A percentile compares a stretch with the other conserved stretches of the same genome.
These are phyloP conservation scores for Ptychoptera contaminata DNA, from an alignment of 2,888 invertebrate species.

Conservation along the genomic window DNA sequence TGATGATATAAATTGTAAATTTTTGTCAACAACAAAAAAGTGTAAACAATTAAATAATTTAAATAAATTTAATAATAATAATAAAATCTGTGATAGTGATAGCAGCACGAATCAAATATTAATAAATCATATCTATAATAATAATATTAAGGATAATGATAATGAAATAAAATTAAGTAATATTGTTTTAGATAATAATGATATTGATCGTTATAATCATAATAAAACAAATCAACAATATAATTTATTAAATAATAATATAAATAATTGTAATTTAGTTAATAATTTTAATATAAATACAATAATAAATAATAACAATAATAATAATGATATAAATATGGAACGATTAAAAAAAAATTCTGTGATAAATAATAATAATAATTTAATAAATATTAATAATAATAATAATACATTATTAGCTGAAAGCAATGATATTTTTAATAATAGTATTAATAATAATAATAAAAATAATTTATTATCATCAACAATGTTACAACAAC, in stretches of 20 bases:
- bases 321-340: constrained; percentile 1
- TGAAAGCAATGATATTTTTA: not conserved
- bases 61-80: not conserved
- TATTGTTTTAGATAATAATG: not conserved
- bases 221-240: not conserved
- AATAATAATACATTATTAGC: not conserved
- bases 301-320: not conserved
- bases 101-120: not conserved
- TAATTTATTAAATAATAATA: not conserved
- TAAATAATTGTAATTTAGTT: not conserved
- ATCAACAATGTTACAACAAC: constrained; percentile 1
- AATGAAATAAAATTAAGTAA: constrained; percentile 1
- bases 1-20: too few relatives aligned
- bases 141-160: constrained; percentile 2
- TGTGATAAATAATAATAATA: not conserved
- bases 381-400: constrained; percentile 2
- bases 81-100: constrained; percentile 3
- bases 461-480: not conserved
- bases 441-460: constrained; percentile 3
- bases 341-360: not conserved
- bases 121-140: constrained; percentile 2
- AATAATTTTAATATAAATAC: not conserved
- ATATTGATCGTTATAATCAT: constrained; percentile 1
- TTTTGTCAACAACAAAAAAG: too few relatives aligned
- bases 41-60: too few relatives aligned